phyloP scores from a whole-genome alignment of 2,113 vertebrate genomes.

The Malurus alboscapulatus region DNA sequence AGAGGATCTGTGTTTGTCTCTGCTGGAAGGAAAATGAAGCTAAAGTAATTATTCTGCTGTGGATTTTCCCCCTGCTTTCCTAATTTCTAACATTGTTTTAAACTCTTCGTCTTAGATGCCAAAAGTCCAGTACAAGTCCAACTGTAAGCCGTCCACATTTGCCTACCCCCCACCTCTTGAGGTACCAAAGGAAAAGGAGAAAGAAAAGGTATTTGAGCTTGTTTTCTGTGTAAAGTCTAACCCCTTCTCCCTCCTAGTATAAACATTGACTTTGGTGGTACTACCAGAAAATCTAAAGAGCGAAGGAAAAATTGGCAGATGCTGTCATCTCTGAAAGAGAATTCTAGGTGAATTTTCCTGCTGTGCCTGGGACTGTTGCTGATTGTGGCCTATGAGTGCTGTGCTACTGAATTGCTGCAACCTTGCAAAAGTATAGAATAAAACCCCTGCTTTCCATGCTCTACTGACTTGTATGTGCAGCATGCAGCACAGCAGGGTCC shows the following conservation, averaged over 20 bases:
- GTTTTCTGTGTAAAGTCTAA: not conserved
- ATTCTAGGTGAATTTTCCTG: conserved; percentile 2
- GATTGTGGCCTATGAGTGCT: not conserved
- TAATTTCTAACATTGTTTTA: not conserved
- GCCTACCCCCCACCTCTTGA: conserved; percentile 96
- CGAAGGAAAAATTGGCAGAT: not conserved
- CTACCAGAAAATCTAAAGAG: not conserved
- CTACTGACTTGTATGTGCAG: not conserved
- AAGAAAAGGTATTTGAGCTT: conserved; percentile 88
- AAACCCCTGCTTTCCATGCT: not conserved
- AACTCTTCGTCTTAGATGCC: conserved; percentile 86
- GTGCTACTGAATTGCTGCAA: not conserved
- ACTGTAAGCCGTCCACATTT: conserved; percentile 98
- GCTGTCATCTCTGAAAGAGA: not conserved
- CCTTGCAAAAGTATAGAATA: not conserved
- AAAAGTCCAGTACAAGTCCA: conserved; percentile 98
- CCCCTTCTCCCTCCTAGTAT: not conserved
- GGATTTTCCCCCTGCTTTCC: not conserved
- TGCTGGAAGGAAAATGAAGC: conserved; percentile 46
- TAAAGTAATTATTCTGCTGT: conserved; percentile 37
- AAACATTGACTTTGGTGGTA: conserved; percentile 13
- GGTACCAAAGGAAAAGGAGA: conserved; percentile 98
- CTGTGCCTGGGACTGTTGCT: not conserved
- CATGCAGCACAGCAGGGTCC: not conserved
- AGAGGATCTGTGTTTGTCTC: conserved; percentile 39